Evolutionary conservation across 2,113 vertebrate species (phyloP), one percentile per base, ranked within the genome.

Genomic region (Trochalopteron elliotii): DNA sequence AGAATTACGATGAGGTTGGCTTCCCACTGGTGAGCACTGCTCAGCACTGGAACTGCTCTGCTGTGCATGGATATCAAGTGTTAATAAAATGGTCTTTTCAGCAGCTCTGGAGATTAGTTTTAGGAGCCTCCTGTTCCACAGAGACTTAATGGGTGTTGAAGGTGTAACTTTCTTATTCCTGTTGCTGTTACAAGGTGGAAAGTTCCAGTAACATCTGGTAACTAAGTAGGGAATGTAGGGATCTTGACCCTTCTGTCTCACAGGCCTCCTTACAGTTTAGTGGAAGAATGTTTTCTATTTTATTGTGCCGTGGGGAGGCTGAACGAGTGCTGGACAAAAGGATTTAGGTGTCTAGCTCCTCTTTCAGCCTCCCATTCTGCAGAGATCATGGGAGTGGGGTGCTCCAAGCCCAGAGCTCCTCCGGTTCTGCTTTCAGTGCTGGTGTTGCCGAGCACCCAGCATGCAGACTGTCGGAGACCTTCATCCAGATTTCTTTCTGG

Each of bases 171-270:
- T 63, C 64, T 89, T 68, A 42, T n/a, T 93, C 3, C 1, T 42
- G 21, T 80, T 93, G 64, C 71, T 11, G 4, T 83, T 55, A 65
- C 45, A 67, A 45, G 19, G 39, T 63, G 64, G 52, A 83, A 90
- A 75, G 76, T 92, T 95, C 23, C 79, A 63, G 76, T 74, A 94
- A 89, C 39, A 77, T 88, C 64, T 94, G 79, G 88, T 72, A 72
- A 76, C n/a, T 57, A 74, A 30, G 55, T 27, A 61, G 59, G 42
- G 59, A 83, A 57, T 35, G 12, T 35, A 37, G 56, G 40, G 64
- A 63, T 90, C 91, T 83, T 86, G 71, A 92, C 63, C 79, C 53
- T 63, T 91, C 40, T 6, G 2, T 85, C 94, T 94, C 74, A 35
- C 22, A 64, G 82, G 53, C n/a, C 69, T 79, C 8, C 0, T 89